Conservation (phyloP, 1,140 invertebrate genomes). For the Bombus pyrosoma region DNA sequence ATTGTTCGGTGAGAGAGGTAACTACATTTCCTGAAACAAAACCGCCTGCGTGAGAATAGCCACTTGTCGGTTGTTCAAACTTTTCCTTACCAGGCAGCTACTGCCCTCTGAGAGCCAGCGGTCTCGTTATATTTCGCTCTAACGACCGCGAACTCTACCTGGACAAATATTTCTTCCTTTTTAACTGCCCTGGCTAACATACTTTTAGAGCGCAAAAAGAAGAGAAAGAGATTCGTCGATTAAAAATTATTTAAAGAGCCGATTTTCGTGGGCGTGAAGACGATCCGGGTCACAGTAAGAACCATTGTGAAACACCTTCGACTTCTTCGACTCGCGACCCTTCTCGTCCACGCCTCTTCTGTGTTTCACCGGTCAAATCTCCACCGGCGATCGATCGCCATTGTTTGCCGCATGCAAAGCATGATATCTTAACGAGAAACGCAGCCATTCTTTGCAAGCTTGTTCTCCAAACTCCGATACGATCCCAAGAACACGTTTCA, state of each 20-base stretch:
- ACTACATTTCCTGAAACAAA: too few species aligned
- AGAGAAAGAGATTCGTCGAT: neutral
- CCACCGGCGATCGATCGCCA: neutral
- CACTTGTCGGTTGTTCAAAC: neutral
- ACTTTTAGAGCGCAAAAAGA: neutral
- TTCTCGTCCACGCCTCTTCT: conserved; percentile 34
- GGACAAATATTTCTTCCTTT: neutral
- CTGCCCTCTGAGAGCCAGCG: conserved; percentile 43
- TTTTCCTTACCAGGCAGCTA: conserved; percentile 17
- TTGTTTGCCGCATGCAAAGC: too few species aligned
- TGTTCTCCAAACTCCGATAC: neutral
- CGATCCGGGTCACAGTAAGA: neutral
- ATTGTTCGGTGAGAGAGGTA: too few species aligned
- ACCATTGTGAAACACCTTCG: conserved; percentile 1
- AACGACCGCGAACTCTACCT: neutral
- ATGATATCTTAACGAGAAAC: neutral
- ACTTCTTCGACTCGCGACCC: neutral
- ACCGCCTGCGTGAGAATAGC: neutral
- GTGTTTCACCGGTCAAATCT: conserved; percentile 1
- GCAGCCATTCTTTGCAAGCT: neutral
- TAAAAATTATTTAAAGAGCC: neutral
- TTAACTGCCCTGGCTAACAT: neutral
- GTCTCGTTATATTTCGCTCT: neutral
- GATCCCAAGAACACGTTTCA: neutral
- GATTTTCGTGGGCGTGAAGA: conserved; percentile 16